Percentiles rank a stretch among this genome's conserved stretches.
Conservation (phyloP, 2,113 vertebrate species). For the Tinamus guttatus region DNA sequence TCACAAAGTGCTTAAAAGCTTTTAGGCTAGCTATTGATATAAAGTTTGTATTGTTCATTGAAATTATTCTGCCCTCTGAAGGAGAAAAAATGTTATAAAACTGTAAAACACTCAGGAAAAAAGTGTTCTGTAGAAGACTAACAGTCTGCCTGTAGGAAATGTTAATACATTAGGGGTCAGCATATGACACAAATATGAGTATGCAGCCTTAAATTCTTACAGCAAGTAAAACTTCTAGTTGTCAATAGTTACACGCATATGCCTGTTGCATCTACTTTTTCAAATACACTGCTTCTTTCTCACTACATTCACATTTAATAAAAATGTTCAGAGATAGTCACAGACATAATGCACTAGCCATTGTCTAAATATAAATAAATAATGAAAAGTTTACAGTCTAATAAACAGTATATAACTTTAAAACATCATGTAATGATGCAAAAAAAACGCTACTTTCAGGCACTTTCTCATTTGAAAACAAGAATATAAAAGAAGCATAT, state of each 20-base stretch:
- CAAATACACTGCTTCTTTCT: neutral
- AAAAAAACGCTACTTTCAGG: neutral
- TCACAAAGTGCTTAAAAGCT: rapidly evolving
- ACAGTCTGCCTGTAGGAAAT: neutral
- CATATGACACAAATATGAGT: rapidly evolving
- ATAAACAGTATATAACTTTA: neutral
- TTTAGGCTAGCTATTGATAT: neutral
- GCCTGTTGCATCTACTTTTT: neutral
- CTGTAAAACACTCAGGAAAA: neutral
- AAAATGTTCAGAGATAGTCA: neutral
- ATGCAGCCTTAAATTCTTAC: neutral
- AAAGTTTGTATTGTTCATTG: neutral
- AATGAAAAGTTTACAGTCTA: neutral
- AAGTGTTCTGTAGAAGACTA: neutral
- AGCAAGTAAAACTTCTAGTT: neutral
- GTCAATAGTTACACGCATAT: neutral
- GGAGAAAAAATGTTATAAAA: neutral
- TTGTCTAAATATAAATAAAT: neutral
- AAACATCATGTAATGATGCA: neutral
- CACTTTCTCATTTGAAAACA: neutral
- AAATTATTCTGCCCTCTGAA: neutral
- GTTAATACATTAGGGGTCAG: neutral
- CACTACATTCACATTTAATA: neutral
- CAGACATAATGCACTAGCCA: neutral
- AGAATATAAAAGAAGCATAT: neutral